Percentiles rank a stretch among this genome's conserved stretches.
Conservation (phyloP, 2,888 invertebrate species). For the Phaedon cochleariae region DNA sequence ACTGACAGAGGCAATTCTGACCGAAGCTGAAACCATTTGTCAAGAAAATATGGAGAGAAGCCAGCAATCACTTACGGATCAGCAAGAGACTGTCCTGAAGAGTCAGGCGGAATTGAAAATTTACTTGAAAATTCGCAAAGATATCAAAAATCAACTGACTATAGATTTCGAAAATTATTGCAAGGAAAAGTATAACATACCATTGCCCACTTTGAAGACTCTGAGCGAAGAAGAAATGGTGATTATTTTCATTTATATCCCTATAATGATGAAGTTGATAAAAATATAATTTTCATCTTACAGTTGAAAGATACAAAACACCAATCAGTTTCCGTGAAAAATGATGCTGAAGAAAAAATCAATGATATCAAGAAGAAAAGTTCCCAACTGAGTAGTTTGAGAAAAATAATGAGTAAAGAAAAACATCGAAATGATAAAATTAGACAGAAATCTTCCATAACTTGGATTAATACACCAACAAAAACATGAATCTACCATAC, state of each 20-base stretch:
- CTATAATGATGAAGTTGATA: neutral
- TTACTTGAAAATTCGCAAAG: constrained; percentile 46
- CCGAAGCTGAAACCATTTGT: constrained; percentile 36
- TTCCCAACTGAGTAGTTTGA: neutral
- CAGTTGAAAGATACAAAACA: constrained; percentile 10
- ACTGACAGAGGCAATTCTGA: constrained; percentile 30
- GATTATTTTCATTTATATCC: neutral
- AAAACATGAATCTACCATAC: neutral
- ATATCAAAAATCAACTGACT: constrained; percentile 48
- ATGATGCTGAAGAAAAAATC: neutral
- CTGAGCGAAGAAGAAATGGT: constrained; percentile 33
- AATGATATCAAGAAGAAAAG: neutral
- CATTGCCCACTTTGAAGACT: constrained; percentile 25
- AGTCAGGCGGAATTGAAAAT: constrained; percentile 51
- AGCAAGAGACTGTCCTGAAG: constrained; percentile 54
- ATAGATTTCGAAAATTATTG: constrained; percentile 54
- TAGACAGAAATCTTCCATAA: neutral
- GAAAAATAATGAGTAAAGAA: constrained; percentile 10
- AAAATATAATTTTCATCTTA: neutral
- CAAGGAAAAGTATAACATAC: constrained; percentile 45
- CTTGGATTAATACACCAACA: constrained; percentile 8
- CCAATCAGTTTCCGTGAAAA: neutral
- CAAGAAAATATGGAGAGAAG: constrained; percentile 40
- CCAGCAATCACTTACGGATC: constrained; percentile 40
- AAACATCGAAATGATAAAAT: constrained; percentile 1